A percentile compares a stretch with the other conserved stretches of the same genome.
phyloP scores from a whole-genome alignment of 2,888 invertebrate genomes.

The Polyommatus iphigenia region DNA sequence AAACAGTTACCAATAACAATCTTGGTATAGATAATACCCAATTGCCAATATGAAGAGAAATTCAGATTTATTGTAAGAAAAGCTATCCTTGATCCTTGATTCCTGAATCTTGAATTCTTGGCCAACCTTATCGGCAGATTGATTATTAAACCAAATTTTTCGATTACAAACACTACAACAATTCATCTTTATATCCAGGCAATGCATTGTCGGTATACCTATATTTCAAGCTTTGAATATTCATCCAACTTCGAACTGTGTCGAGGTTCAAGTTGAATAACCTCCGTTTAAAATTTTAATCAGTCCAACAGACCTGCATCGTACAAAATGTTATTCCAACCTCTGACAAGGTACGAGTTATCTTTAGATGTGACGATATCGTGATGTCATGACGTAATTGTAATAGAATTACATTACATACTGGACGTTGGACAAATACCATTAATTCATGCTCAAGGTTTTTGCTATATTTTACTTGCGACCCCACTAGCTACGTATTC shows the following conservation, averaged over 20 bases:
- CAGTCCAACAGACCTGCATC: neutral
- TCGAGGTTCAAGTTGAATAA: conserved; percentile 19
- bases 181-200: too few species aligned
- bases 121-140: neutral
- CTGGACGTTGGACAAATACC: neutral
- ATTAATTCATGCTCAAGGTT: conserved; percentile 9
- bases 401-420: conserved; percentile 6
- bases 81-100: too few species aligned
- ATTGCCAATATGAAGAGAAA: neutral
- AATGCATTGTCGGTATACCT: too few species aligned
- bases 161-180: too few species aligned
- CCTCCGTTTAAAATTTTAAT: neutral
- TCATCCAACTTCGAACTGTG: neutral
- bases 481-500: neutral
- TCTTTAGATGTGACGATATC: conserved; percentile 21
- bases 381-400: conserved; percentile 12
- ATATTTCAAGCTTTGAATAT: conserved; percentile 1
- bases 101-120: neutral
- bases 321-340: neutral
- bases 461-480: neutral
- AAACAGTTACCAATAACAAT: neutral
- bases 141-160: neutral
- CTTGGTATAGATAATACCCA: neutral
- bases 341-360: conserved; percentile 18
- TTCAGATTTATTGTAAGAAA: neutral